These are phyloP conservation scores for Heterotis niloticus DNA, from an alignment of 2,113 vertebrate genomes.

Conservation along the genomic window DNA sequence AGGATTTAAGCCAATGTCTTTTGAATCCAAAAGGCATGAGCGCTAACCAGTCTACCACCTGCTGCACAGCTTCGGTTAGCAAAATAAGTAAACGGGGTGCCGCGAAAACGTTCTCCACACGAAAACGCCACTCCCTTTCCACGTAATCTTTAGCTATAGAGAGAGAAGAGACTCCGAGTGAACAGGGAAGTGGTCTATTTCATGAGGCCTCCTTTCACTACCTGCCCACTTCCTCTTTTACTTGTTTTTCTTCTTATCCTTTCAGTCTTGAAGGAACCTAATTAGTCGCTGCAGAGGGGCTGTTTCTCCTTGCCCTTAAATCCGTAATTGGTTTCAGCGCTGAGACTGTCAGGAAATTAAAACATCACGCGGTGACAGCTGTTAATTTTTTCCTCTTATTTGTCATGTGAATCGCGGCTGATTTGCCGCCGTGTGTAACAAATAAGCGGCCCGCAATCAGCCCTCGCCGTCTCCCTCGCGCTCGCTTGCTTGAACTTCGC, in stretches of 20 bases:
- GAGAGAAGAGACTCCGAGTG: neutral
- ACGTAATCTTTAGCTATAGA: neutral
- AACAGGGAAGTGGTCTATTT: conserved; percentile 25
- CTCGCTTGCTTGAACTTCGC: conserved; percentile 14
- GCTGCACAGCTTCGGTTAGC: conserved; percentile 49
- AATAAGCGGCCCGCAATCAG: conserved; percentile 95
- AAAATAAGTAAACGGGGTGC: conserved; percentile 60
- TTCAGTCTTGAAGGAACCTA: conserved; percentile 95
- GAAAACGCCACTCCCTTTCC: conserved; percentile 1
- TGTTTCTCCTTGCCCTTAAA: conserved; percentile 95
- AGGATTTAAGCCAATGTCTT: too few relatives aligned
- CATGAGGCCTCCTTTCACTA: conserved; percentile 62
- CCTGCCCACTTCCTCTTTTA: conserved; percentile 69
- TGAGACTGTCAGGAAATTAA: conserved; percentile 99
- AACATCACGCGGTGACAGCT: conserved; percentile 99
- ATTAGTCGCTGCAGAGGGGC: conserved; percentile 92
- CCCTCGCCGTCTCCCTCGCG: conserved; percentile 71
- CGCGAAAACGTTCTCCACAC: neutral
- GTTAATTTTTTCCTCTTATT: conserved; percentile 95
- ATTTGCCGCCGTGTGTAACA: conserved; percentile 94
- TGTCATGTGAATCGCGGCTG: conserved; percentile 90
- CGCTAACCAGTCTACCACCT: too few relatives aligned
- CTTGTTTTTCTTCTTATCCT: conserved; percentile 92
- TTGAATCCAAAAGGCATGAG: too few relatives aligned
- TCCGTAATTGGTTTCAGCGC: conserved; percentile 99